Conservation (phyloP, 2,888 invertebrate genomes). For the Dolichopus griseipennis region DNA sequence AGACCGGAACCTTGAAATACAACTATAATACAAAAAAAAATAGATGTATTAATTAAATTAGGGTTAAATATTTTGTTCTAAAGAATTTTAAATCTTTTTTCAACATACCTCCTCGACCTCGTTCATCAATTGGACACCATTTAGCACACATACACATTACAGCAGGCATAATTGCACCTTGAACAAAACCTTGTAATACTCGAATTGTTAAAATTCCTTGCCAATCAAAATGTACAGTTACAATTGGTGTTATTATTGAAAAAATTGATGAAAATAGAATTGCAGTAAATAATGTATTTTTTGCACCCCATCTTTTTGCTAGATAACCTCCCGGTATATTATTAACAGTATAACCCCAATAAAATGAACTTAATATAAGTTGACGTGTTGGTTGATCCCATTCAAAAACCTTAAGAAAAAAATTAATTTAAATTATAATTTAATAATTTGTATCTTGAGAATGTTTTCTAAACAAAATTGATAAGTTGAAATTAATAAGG, state of each 20-base stretch:
- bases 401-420: conserved; percentile 33
- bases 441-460: no score
- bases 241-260: conserved; percentile 57
- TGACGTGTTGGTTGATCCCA: conserved; percentile 48
- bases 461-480: no score
- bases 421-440: background rate
- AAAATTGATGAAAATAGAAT: conserved; percentile 56
- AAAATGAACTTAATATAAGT: conserved; percentile 62
- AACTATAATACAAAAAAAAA: conserved; percentile 36
- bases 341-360: conserved; percentile 65
- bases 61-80: no score
- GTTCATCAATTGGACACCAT: conserved; percentile 58
- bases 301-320: conserved; percentile 61
- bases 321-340: conserved; percentile 59
- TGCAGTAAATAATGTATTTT: conserved; percentile 50
- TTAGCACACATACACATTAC: conserved; percentile 57
- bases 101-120: conserved; percentile 42
- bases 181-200: conserved; percentile 56
- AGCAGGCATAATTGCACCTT: conserved; percentile 58
- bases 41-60: no score
- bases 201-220: conserved; percentile 51
- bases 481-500: no score
- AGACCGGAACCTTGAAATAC: conserved; percentile 51
- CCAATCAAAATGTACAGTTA: conserved; percentile 56
- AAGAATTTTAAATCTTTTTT: no score